phyloP scores from a whole-genome alignment of 2,797 vertebrate genomes.

The Ceryle rudis region DNA sequence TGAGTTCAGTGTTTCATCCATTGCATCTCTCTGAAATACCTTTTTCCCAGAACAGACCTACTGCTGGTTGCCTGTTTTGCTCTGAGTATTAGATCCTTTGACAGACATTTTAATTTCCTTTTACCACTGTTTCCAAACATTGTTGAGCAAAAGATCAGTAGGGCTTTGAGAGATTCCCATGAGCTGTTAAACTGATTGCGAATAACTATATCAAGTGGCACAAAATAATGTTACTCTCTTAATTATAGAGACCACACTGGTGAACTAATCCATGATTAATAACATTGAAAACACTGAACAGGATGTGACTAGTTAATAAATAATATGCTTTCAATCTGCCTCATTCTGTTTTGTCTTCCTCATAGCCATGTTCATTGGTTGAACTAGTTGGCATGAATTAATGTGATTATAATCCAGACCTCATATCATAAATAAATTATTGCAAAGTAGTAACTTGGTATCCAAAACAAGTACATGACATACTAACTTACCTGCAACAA shows the following conservation, averaged over 20 bases:
- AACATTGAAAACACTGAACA: conserved; percentile 3
- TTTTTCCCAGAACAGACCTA: background rate
- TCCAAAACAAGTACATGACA: background rate
- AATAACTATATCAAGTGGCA: background rate
- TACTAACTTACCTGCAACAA: background rate
- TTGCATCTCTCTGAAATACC: background rate
- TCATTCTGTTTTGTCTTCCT: conserved; percentile 47
- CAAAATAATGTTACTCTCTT: background rate
- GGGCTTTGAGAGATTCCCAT: background rate
- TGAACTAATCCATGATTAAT: background rate
- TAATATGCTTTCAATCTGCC: conserved; percentile 5
- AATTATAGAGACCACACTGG: background rate
- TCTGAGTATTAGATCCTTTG: background rate
- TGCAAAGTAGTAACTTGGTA: background rate
- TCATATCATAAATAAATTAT: background rate
- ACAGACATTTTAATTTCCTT: background rate
- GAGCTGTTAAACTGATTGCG: background rate
- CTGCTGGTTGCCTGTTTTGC: background rate
- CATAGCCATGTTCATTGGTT: background rate
- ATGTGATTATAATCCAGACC: background rate
- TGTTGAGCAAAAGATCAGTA: background rate
- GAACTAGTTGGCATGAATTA: background rate
- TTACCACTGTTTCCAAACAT: background rate
- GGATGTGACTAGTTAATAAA: conserved; percentile 28
- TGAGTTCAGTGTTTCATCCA: background rate